These are phyloP conservation scores for Artibeus jamaicensis DNA, from an alignment of 2,797 vertebrate species.

Conservation along the genomic window DNA sequence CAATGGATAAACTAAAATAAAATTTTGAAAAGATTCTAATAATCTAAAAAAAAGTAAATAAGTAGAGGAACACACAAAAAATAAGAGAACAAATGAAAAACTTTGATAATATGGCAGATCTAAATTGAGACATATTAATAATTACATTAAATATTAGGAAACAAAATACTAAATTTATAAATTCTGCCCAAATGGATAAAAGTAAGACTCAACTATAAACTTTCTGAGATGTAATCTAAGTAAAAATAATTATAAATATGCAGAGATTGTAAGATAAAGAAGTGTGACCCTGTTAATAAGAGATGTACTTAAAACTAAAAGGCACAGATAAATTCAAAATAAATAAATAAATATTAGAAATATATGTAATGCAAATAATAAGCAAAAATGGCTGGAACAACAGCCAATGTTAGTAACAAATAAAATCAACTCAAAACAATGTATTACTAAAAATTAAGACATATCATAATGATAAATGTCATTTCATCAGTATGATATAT, in stretches of 20 bases:
- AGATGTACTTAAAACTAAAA: neutral
- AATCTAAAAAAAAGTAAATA: neutral
- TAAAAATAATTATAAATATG: neutral
- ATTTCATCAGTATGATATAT: neutral
- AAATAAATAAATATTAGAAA: neutral
- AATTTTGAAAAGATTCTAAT: neutral
- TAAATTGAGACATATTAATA: neutral
- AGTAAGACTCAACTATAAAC: neutral
- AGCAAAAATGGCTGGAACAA: neutral
- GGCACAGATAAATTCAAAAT: neutral
- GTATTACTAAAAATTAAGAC: neutral
- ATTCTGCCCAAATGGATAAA: neutral
- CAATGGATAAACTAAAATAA: neutral
- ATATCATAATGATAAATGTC: neutral
- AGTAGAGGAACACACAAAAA: neutral
- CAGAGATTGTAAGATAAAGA: neutral
- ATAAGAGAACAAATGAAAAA: neutral
- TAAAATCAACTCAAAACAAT: neutral
- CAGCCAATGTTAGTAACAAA: neutral
- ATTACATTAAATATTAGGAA: neutral
- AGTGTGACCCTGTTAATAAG: neutral
- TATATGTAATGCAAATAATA: neutral
- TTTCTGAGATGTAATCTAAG: neutral
- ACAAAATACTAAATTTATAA: neutral
- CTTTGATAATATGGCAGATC: neutral